phyloP scores from a whole-genome alignment of 2,113 vertebrate genomes.

The Cololabis saira region DNA sequence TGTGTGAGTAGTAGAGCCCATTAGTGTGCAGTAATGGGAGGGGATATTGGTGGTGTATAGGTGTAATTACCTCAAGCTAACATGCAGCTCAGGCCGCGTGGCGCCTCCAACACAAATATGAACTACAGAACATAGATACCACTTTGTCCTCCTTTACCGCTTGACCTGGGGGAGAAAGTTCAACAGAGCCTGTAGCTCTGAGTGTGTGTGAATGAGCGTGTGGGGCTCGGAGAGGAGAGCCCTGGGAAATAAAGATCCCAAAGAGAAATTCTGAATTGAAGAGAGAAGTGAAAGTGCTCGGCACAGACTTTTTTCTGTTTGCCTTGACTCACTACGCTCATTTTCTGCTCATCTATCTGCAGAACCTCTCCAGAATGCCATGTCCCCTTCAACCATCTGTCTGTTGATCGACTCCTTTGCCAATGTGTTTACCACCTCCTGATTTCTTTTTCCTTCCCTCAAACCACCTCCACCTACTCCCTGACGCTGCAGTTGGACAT shows the following conservation, averaged over 20 bases:
- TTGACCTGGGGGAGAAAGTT: constrained; percentile 66
- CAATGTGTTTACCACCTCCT: constrained; percentile 17
- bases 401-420: constrained; percentile 44
- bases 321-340: constrained; percentile 24
- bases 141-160: constrained; percentile 73
- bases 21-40: constrained; percentile 77
- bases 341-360: constrained; percentile 15
- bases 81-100: constrained; percentile 69
- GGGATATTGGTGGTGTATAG: constrained; percentile 79
- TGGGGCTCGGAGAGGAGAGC: constrained; percentile 15
- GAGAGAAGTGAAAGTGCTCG: background rate
- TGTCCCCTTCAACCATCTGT: constrained; percentile 49
- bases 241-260: constrained; percentile 43
- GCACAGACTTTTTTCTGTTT: constrained; percentile 20
- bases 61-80: constrained; percentile 79
- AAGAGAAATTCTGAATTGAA: constrained; percentile 29
- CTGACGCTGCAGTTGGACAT: constrained; percentile 56
- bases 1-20: constrained; percentile 59
- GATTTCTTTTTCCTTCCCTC: constrained; percentile 43
- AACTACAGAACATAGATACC: constrained; percentile 73
- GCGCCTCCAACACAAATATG: constrained; percentile 78
- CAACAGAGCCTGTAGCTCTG: constrained; percentile 43
- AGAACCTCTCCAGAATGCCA: constrained; percentile 7
- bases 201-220: constrained; percentile 8
- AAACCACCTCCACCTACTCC: constrained; percentile 63